Evolutionary conservation across 2,797 vertebrate genomes (phyloP).

Genomic region (Pipistrellus nathusii): DNA sequence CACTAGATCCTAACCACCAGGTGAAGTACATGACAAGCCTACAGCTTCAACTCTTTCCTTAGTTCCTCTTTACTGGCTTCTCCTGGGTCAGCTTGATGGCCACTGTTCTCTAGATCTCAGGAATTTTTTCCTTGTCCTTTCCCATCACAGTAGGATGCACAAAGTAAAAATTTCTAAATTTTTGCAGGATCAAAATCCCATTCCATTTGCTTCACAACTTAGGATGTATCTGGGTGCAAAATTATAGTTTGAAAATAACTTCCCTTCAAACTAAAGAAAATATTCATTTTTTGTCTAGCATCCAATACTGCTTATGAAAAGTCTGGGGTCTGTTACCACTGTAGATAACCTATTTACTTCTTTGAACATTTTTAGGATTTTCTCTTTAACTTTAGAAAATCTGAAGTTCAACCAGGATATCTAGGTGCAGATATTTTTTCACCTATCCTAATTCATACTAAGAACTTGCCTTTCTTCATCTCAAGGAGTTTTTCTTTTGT

Average conservation of each 20-base stretch:
- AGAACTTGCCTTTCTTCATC: neutral
- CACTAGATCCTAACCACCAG: neutral
- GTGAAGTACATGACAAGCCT: neutral
- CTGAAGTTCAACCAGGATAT: neutral
- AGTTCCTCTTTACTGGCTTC: neutral
- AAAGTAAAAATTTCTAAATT: neutral
- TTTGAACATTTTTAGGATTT: neutral
- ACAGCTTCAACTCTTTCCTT: neutral
- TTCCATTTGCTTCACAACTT: neutral
- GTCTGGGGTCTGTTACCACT: neutral
- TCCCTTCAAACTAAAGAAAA: slow-evolving; percentile 21
- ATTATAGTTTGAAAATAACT: slow-evolving; percentile 27
- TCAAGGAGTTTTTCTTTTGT: neutral
- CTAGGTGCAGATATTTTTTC: neutral
- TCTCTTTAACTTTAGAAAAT: neutral
- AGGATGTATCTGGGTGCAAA: neutral
- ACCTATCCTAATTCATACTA: neutral
- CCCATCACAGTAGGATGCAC: neutral
- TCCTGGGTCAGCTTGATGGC: neutral
- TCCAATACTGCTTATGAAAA: neutral
- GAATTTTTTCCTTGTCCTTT: neutral
- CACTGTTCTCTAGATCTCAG: neutral
- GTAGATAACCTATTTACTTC: neutral
- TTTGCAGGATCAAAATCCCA: neutral
- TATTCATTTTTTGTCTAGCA: neutral